phyloP scores from a whole-genome alignment of 2,113 vertebrate species.

The Pseudonaja textilis region DNA sequence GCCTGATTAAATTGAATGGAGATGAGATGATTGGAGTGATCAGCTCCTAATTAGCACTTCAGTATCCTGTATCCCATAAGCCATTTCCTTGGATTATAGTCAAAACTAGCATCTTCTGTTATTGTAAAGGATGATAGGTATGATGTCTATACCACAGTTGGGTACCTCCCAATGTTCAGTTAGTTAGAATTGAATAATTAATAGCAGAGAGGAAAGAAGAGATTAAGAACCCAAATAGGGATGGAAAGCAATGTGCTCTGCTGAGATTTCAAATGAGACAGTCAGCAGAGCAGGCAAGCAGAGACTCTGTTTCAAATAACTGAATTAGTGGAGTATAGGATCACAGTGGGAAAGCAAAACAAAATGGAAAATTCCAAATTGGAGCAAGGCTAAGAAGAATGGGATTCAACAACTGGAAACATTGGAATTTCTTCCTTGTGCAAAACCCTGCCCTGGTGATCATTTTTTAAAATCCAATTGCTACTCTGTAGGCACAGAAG shows the following conservation, averaged over 20 bases:
- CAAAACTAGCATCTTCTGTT: not conserved
- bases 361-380: not conserved
- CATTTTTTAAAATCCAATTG: not conserved
- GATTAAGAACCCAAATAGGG: constrained; percentile 23
- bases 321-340: not conserved
- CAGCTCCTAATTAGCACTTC: not conserved
- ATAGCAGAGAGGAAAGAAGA: constrained; percentile 27
- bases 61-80: not conserved
- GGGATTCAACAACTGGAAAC: not conserved
- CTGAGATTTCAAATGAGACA: constrained; percentile 42
- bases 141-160: not conserved
- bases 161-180: not conserved
- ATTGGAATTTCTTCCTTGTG: not conserved
- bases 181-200: constrained; percentile 34
- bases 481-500: not conserved
- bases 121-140: not conserved
- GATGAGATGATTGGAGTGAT: not conserved
- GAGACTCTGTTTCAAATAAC: not conserved
- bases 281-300: not conserved
- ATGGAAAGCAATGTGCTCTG: constrained; percentile 34
- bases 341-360: not conserved
- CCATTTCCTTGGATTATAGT: not conserved
- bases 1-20: not conserved
- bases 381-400: not conserved
- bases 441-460: not conserved